phyloP scores from a whole-genome alignment of 2,888 invertebrate genomes.

The Thera obeliscata region DNA sequence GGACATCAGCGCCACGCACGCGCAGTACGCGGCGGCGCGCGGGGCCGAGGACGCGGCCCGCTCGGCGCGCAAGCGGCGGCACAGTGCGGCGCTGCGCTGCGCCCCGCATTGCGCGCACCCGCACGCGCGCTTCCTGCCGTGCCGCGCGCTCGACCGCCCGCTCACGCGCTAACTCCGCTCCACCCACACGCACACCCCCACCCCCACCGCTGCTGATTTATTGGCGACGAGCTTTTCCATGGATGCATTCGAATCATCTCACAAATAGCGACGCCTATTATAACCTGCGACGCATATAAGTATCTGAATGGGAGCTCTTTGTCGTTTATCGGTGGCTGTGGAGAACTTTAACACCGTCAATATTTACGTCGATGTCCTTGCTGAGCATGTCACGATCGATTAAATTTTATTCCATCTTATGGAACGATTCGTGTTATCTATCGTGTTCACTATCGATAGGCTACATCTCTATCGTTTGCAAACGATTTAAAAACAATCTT shows the following conservation, averaged over 20 bases:
- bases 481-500: background rate
- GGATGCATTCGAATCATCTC: background rate
- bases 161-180: slow-evolving; percentile 69
- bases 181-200: background rate
- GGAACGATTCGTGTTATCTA: background rate
- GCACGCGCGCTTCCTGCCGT: slow-evolving; percentile 82
- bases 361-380: slow-evolving; percentile 10
- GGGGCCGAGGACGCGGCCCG: slow-evolving; percentile 29
- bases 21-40: slow-evolving; percentile 70
- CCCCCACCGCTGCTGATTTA: background rate
- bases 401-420: background rate
- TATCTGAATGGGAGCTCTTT: background rate
- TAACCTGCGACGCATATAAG: background rate
- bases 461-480: background rate
- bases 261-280: background rate
- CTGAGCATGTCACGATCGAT: background rate
- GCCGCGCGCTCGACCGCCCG: slow-evolving; percentile 75
- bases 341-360: slow-evolving; percentile 10
- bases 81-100: slow-evolving; percentile 74
- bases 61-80: slow-evolving; percentile 82
- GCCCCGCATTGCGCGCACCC: slow-evolving; percentile 64
- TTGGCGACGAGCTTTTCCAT: background rate
- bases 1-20: slow-evolving; percentile 84
- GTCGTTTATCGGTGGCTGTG: background rate
- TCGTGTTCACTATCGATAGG: background rate